Conservation (phyloP, 2,113 vertebrate species). For the Centropristis striata region DNA sequence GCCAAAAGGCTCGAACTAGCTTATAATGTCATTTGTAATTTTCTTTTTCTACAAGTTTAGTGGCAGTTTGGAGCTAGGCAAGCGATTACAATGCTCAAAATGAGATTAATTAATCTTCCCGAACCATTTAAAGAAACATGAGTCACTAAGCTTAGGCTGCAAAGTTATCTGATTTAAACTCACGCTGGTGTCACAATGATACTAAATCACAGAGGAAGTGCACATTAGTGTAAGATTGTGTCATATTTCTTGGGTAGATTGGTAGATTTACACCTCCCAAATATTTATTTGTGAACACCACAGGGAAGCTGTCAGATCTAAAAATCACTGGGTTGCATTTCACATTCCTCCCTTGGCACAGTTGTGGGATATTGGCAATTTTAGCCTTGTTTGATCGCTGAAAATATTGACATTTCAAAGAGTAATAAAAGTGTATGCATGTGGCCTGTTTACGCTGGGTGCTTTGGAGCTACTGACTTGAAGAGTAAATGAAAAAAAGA, state of each 20-base stretch:
- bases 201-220: background rate
- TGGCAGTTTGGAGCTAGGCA: background rate
- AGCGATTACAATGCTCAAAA: slow-evolving; percentile 8
- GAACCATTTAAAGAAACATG: slow-evolving; percentile 17
- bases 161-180: slow-evolving; percentile 11
- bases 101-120: background rate
- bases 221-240: slow-evolving; percentile 1
- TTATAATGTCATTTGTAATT: slow-evolving; percentile 27
- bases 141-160: background rate
- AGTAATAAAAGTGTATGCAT: slow-evolving; percentile 48
- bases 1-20: slow-evolving; percentile 30
- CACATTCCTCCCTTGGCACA: background rate
- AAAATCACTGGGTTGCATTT: slow-evolving; percentile 14
- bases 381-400: slow-evolving; percentile 26
- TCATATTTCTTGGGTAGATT: background rate
- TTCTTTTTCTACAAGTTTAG: slow-evolving; percentile 8
- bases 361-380: slow-evolving; percentile 17
- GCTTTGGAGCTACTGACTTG: slow-evolving; percentile 36
- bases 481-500: slow-evolving; percentile 19
- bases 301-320: background rate
- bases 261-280: background rate
- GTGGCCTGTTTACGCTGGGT: slow-evolving; percentile 48
- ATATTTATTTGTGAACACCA: background rate
- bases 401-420: slow-evolving; percentile 58
- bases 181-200: slow-evolving; percentile 1